Conservation (phyloP, 2,113 vertebrate species). For the Scomber japonicus region DNA sequence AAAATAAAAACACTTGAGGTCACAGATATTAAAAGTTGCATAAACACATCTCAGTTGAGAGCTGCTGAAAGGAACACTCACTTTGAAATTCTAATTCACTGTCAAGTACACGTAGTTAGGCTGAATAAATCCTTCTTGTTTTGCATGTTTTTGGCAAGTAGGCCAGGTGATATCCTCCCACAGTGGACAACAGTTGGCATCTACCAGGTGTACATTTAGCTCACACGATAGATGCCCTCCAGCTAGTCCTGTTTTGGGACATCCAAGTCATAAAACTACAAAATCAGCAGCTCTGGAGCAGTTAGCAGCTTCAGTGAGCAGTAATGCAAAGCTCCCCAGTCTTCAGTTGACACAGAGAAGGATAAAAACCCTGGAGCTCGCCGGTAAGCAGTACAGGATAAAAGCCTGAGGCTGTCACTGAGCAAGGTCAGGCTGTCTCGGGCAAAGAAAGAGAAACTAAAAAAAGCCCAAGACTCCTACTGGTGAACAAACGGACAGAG, state of each 20-base stretch:
- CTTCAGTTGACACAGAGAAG: conserved; percentile 40
- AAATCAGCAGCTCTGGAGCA: conserved; percentile 61
- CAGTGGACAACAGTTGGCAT: conserved; percentile 6
- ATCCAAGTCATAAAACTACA: conserved; percentile 54
- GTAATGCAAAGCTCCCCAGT: conserved; percentile 51
- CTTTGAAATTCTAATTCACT: conserved; percentile 31
- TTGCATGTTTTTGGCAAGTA: conserved; percentile 15
- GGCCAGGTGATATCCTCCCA: conserved; percentile 12
- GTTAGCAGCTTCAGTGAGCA: conserved; percentile 63
- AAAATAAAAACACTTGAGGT: conserved; percentile 38
- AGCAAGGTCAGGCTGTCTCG: conserved; percentile 50
- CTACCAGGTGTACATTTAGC: conserved; percentile 35
- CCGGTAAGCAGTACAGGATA: conserved; percentile 28
- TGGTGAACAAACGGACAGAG: not conserved
- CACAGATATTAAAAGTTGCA: not conserved
- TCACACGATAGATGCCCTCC: conserved; percentile 42
- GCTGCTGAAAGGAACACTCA: conserved; percentile 4
- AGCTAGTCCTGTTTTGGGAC: conserved; percentile 37
- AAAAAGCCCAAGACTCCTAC: not conserved
- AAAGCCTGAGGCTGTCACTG: conserved; percentile 37
- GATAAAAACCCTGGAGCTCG: conserved; percentile 58
- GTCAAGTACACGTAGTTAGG: not conserved
- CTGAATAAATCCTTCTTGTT: conserved; percentile 24
- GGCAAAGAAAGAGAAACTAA: conserved; percentile 1
- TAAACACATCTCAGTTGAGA: conserved; percentile 10